Conservation (phyloP, 2,797 vertebrate species). For the Kryptolebias ocellatus region DNA sequence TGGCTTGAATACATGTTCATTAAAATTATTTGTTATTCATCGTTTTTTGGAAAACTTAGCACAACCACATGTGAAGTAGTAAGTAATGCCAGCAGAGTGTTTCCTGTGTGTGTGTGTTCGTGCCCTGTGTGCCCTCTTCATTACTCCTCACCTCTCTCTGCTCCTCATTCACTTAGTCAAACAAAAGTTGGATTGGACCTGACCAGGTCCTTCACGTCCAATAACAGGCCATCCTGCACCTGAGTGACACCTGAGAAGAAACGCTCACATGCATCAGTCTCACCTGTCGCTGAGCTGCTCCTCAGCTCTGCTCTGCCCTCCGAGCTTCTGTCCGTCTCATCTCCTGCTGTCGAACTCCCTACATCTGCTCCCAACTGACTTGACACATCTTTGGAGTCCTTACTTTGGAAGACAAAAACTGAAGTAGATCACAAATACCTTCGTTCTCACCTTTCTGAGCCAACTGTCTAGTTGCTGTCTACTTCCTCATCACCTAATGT, state of each 20-base stretch:
- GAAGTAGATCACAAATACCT: not conserved
- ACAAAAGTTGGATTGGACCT: constrained; percentile 66
- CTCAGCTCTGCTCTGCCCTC: no score
- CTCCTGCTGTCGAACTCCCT: not conserved
- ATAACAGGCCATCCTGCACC: constrained; percentile 45
- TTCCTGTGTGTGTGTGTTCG: not conserved
- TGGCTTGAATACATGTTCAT: no score
- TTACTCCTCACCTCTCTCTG: constrained; percentile 72
- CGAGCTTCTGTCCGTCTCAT: not conserved
- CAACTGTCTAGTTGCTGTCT: not conserved
- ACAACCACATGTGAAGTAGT: not conserved
- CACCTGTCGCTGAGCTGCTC: constrained; percentile 50
- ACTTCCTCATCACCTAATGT: not conserved
- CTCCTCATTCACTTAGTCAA: constrained; percentile 75
- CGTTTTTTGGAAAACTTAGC: not conserved
- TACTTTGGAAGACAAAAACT: not conserved
- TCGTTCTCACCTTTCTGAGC: not conserved
- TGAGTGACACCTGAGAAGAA: constrained; percentile 66
- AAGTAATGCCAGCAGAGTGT: not conserved
- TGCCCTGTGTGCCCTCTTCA: constrained; percentile 64
- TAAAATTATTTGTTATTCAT: not conserved
- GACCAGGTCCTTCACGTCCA: constrained; percentile 70
- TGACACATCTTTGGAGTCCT: not conserved
- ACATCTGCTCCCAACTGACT: not conserved
- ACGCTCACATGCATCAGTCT: constrained; percentile 57